A percentile compares a stretch with the other conserved stretches of the same genome.
phyloP scores from a whole-genome alignment of 1,140 invertebrate species.

The Batillaria attramentaria region DNA sequence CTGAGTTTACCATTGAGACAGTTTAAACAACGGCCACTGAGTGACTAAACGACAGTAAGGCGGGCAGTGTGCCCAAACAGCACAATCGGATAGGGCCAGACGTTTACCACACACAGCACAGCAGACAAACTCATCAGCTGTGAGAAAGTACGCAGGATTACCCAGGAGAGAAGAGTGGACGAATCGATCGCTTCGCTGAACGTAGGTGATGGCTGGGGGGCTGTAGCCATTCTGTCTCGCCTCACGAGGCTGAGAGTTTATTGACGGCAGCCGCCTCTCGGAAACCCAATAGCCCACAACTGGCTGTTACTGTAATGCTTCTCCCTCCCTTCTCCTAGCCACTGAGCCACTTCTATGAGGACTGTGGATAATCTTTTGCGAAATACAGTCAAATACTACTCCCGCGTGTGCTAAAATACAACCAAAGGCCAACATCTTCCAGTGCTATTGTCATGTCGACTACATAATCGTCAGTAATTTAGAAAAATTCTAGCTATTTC shows the following conservation, averaged over 20 bases:
- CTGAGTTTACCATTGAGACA: too few species aligned
- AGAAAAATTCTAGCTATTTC: background rate
- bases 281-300: conserved; percentile 25
- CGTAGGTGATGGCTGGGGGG: background rate
- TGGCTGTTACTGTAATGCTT: background rate
- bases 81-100: conserved; percentile 6
- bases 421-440: background rate
- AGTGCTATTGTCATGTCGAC: background rate
- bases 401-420: background rate
- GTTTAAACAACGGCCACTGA: background rate
- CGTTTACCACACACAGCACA: conserved; percentile 4
- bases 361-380: too few species aligned
- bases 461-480: background rate
- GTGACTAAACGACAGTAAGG: conserved; percentile 8
- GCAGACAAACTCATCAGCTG: conserved; percentile 16
- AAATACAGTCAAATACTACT: too few species aligned
- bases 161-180: conserved; percentile 21
- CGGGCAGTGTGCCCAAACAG: background rate
- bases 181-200: conserved; percentile 19
- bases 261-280: conserved; percentile 23
- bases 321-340: conserved; percentile 5
- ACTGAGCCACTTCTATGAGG: too few species aligned
- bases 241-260: conserved; percentile 13
- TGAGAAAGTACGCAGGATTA: background rate
- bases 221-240: conserved; percentile 12